Evolutionary conservation across 2,113 vertebrate species (phyloP), one percentile per base, ranked within the genome.

Genomic region (Tympanuchus pallidicinctus): DNA sequence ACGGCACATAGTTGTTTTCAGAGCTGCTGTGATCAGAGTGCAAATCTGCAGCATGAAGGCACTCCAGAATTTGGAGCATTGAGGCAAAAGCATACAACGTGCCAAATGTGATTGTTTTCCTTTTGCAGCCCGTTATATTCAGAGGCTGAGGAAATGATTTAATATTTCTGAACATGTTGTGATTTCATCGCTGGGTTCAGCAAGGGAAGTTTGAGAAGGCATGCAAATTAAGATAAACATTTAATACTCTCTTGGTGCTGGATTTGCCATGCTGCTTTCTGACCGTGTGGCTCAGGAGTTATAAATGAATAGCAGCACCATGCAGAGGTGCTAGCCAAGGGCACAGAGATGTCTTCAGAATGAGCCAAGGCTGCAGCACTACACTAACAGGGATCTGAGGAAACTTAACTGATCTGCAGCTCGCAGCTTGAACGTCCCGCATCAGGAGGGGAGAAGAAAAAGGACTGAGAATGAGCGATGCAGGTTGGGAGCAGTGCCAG

Each of bases 71-170:
- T 92, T 0, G 0, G 78, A 83, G 66, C 60, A 50, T 83, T 95
- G 81, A 69, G 65, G 50, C 77, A 59, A 73, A 88, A 86, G 47
- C 6, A 43, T 6, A 40, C 64, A 57, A 42, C 21, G n/a, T 94
- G 93, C 95, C 95, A 94, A 91, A 81, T 52, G 52, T 67, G 52
- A 94, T 92, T 97, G 94, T 97, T 97, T 95, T 95, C 82, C 82
- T 91, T 96, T 83, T 75, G 66, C 77, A 95, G 95, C 89, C 96
- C 0, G 30, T 96, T 97, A 92, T 93, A 96, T 87, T 96, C 96
- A 97, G 97, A 97, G 96, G 94, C 48, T 63, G 85, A 98, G 97
- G 97, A 98, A 97, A 96, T 97, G 97, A 98, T 95, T 97, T 97
- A 97, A 97, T 96, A 93, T 96, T 97, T 97, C 92, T 97, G 94